Base-by-base conservation (phyloP, 2,113 vertebrate species). In the Psilopsiagon aymara region DNA sequence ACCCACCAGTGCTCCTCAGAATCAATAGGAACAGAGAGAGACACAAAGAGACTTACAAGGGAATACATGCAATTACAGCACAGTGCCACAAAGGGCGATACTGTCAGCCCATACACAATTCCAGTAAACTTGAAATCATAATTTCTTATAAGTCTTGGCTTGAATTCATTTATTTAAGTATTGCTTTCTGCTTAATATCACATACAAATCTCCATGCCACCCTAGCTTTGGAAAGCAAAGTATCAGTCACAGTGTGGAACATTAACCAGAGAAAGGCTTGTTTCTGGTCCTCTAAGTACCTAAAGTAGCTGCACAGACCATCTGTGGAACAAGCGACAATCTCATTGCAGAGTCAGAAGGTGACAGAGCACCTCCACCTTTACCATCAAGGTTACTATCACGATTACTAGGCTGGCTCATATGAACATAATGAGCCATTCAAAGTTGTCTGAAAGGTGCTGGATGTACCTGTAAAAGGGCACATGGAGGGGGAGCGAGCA, bases 401-500 rank as follows among this genome's bases (percentile, higher is more conserved):
- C 12, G 49, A 28, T 29, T 59, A 47, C 35, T 29, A 83, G 14
- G 60, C 28, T 23, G 31, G 44, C 67, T 49, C 46, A 28, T 29
- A 63, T 8, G 10, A 84, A 78, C 9, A 62, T 1, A 7, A 7
- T 7, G 28, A 23, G 19, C 11, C 13, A 15, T 57, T 62, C 66
- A 33, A 27, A 62, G 19, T 5, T 68, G 13, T 17, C 55, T 35
- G 39, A 80, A 57, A 74, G 28, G 74, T 31, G 10, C 4, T 83
- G 63, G 53, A 33, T 75, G 46, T 8, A 57, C 2, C 53, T 73
- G 24, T 53, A 82, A 73, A 82, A 55, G 5, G 5, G 5, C 8
- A 39, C 10, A 24, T 59, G 62, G 29, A n/a, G 0, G 0, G 52
- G 18, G 13, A 80, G 12, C 2, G 1, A 5, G 2, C 0, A 2